Conservation (phyloP, 1,140 invertebrate genomes). For the Belonocnema kinseyi region DNA sequence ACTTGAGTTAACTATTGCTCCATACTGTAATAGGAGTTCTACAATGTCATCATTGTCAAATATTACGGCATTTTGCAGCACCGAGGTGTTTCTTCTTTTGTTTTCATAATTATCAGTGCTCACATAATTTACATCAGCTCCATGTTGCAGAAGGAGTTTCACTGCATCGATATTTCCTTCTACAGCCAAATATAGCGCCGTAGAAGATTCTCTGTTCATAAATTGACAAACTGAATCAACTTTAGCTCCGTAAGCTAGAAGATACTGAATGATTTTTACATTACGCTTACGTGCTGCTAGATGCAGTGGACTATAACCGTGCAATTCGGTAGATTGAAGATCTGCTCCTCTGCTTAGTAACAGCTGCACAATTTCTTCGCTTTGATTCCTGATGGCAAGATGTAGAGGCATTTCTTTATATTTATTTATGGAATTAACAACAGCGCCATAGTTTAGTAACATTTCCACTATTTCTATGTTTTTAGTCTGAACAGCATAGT, state of each 20-base stretch:
- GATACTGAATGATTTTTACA: slow-evolving; percentile 43
- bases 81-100: too few relatives aligned
- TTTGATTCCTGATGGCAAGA: slow-evolving; percentile 21
- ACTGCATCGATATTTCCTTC: background rate
- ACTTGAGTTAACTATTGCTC: background rate
- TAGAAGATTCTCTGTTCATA: too few relatives aligned
- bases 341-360: slow-evolving; percentile 37
- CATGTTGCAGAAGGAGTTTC: too few relatives aligned
- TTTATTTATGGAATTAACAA: slow-evolving; percentile 27
- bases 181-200: slow-evolving; percentile 72
- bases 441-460: slow-evolving; percentile 76
- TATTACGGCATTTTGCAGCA: too few relatives aligned
- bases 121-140: too few relatives aligned
- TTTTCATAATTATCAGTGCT: too few relatives aligned
- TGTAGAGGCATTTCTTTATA: slow-evolving; percentile 74
- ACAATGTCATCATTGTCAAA: background rate
- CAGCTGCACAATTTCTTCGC: slow-evolving; percentile 35
- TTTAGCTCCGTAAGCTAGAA: slow-evolving; percentile 45
- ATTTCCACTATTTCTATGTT: slow-evolving; percentile 78
- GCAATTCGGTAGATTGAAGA: slow-evolving; percentile 15
- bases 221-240: slow-evolving; percentile 27
- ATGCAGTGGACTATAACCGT: slow-evolving; percentile 40
- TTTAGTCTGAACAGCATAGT: slow-evolving; percentile 51
- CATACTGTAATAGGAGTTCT: background rate
- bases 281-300: slow-evolving; percentile 45